phyloP scores from a whole-genome alignment of 1,140 invertebrate genomes.

The Aphis gossypii region DNA sequence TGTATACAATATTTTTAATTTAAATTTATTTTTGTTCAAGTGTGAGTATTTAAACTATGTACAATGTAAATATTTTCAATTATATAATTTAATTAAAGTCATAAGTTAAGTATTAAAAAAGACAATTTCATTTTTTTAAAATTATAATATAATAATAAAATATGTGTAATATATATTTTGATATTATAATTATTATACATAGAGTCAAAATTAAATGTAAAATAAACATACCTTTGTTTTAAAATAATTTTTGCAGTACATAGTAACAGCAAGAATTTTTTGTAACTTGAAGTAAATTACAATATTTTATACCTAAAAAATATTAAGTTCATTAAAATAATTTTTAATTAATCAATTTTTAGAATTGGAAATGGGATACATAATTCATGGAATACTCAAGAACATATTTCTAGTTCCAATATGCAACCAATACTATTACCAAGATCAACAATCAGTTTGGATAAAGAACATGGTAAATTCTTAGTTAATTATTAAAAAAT shows the following conservation, averaged over 20 bases:
- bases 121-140: no score
- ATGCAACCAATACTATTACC: conserved; percentile 29
- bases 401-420: not conserved
- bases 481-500: not conserved
- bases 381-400: conserved; percentile 29
- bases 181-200: no score
- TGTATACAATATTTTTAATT: not conserved
- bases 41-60: not conserved
- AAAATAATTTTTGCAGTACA: not conserved
- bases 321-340: not conserved
- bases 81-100: no score
- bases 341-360: not conserved
- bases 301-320: not conserved
- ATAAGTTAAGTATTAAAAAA: no score
- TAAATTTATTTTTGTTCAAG: no score
- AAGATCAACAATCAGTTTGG: conserved; percentile 11
- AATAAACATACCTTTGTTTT: not conserved
- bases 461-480: conserved; percentile 47
- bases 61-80: not conserved
- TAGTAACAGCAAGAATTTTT: not conserved
- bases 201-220: not conserved
- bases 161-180: no score
- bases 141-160: no score
- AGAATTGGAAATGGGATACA: not conserved
- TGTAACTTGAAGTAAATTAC: not conserved